Conservation (phyloP, 2,113 vertebrate species). For the Regulus satrapa region DNA sequence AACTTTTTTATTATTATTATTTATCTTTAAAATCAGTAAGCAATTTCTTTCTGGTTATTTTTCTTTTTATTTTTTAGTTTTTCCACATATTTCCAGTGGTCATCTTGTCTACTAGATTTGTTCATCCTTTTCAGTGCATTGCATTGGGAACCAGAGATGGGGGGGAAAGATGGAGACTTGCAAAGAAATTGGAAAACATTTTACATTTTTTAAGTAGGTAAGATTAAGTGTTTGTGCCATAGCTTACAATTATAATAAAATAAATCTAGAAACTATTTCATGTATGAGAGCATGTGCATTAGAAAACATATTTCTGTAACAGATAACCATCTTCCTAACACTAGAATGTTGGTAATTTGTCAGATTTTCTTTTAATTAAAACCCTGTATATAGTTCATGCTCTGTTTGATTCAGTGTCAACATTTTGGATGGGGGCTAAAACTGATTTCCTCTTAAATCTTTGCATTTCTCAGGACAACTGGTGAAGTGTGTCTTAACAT, state of each 20-base stretch:
- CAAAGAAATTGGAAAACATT: slow-evolving; percentile 19
- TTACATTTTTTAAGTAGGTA: slow-evolving; percentile 44
- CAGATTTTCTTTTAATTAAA: slow-evolving; percentile 72
- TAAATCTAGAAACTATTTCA: slow-evolving; percentile 60
- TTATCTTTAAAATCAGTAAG: slow-evolving; percentile 34
- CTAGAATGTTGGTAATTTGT: slow-evolving; percentile 55
- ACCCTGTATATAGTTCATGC: slow-evolving; percentile 56
- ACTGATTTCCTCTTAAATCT: slow-evolving; percentile 57
- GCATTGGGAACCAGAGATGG: not conserved
- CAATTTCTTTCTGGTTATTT: slow-evolving; percentile 28
- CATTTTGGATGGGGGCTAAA: slow-evolving; percentile 54
- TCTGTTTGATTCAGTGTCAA: slow-evolving; percentile 62
- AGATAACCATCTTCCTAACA: slow-evolving; percentile 61
- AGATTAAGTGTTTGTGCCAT: slow-evolving; percentile 51
- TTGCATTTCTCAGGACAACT: slow-evolving; percentile 49
- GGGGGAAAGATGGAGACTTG: not conserved
- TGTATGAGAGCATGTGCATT: slow-evolving; percentile 58
- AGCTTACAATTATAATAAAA: slow-evolving; percentile 62
- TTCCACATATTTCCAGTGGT: not conserved
- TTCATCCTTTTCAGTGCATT: not conserved
- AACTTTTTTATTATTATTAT: slow-evolving; percentile 46
- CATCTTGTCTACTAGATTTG: not conserved
- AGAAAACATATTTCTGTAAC: slow-evolving; percentile 23
- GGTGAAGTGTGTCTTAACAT: slow-evolving; percentile 54
- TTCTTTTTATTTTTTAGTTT: slow-evolving; percentile 21